A percentile compares a stretch with the other conserved stretches of the same genome.
Conservation (phyloP, 2,888 invertebrate species). For the Drosophila meridiana region DNA sequence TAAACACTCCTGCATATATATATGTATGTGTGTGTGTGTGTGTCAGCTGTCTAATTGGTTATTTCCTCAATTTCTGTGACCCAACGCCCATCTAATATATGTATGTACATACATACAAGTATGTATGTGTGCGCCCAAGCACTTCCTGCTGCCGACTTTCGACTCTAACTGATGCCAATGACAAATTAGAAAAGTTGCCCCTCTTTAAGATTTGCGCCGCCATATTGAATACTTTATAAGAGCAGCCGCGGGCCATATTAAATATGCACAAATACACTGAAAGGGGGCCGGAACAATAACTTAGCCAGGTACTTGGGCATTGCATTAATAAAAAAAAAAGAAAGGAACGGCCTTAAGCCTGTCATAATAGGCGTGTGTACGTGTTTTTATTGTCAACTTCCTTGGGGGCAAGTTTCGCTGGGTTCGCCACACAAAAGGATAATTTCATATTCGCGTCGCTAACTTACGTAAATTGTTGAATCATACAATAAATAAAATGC, state of each 20-base stretch:
- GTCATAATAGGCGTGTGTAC: slow-evolving; percentile 57
- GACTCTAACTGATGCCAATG: slow-evolving; percentile 5
- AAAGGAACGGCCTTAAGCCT: slow-evolving; percentile 28
- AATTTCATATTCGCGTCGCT: slow-evolving; percentile 71
- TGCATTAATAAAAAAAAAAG: slow-evolving; percentile 44
- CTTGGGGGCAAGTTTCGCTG: slow-evolving; percentile 21
- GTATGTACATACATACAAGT: background rate
- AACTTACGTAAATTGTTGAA: slow-evolving; percentile 73
- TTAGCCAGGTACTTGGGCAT: slow-evolving; percentile 57
- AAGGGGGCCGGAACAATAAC: slow-evolving; percentile 46
- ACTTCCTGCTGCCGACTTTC: slow-evolving; percentile 2
- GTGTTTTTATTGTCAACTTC: slow-evolving; percentile 62
- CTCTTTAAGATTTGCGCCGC: slow-evolving; percentile 5
- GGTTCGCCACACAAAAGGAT: slow-evolving; percentile 50
- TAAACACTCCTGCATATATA: background rate
- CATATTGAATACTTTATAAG: slow-evolving; percentile 5
- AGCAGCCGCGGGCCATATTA: slow-evolving; percentile 32
- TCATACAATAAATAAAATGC: slow-evolving; percentile 72
- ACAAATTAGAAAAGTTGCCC: slow-evolving; percentile 5
- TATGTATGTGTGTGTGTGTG: background rate
- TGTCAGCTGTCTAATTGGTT: slow-evolving; percentile 51
- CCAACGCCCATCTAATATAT: slow-evolving; percentile 21
- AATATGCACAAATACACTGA: slow-evolving; percentile 39
- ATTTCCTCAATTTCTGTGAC: slow-evolving; percentile 52
- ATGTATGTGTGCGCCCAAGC: background rate